Evolutionary conservation across 2,888 invertebrate genomes (phyloP), one percentile per base, ranked within the genome.

Genomic region (Agrochola litura): DNA sequence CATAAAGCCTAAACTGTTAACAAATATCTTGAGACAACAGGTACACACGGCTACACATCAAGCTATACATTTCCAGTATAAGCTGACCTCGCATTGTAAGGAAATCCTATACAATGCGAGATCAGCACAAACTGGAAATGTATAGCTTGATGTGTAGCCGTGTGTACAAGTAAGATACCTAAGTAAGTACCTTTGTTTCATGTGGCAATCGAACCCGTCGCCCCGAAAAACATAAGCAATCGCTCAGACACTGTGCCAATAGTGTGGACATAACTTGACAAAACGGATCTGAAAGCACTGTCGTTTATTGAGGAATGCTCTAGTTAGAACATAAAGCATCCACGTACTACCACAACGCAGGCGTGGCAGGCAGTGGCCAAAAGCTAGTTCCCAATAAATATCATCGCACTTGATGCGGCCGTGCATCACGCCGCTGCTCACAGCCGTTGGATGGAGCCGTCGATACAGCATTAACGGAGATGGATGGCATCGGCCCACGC

Each of bases 391-490:
- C 71, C 85, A 75, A 79, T 82, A 81, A 82, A 83, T 78, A 73
- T 75, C 81, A 81, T 82, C 66, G 81, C 82, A 86, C 79, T 85
- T 82, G 86, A 84, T 82, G 76, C 74, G 80, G 81, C 76, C 77
- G 81, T 88, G 83, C 85, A 86, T 86, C 87, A 85, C 88, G 75
- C 81, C 16, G 66, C 73, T 70, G 84, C 71, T 81, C 81, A 30
- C 82, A 70, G 84, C 84, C 82, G 85, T 75, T 77, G 85, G 86
- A 84, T 81, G 85, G 86, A 83, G 87, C 91, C 93, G 92, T 95
- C 94, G 93, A 93, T 94, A 92, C 93, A 91, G 93, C 92, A 92
- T 95, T 95, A 95, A 94, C 93, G 90, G 93, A 95, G 95, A 95
- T 95, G 91, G 93, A 95, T 95, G 92, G 92, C 91, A 85, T 87